These are phyloP conservation scores for Drosophila lutescens DNA, from an alignment of 2,888 invertebrate genomes.

Conservation along the genomic window DNA sequence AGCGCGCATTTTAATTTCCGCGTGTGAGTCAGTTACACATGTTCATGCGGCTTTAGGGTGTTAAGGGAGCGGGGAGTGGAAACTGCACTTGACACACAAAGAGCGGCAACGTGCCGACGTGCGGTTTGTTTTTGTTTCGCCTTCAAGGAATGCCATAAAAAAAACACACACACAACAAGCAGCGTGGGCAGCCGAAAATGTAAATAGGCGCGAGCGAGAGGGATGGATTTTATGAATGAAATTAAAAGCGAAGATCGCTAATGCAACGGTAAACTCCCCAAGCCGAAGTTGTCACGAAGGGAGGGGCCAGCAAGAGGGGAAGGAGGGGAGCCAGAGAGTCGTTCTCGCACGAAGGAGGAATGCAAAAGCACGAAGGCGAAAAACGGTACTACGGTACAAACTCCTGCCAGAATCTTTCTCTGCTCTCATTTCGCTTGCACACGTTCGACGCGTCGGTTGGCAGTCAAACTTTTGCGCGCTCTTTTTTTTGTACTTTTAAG, in stretches of 20 bases:
- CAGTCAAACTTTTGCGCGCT: conserved; percentile 32
- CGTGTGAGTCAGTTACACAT: conserved; percentile 21
- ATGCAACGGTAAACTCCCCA: conserved; percentile 20
- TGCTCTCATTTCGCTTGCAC: conserved; percentile 80
- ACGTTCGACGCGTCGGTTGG: conserved; percentile 79
- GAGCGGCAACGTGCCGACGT: conserved; percentile 44
- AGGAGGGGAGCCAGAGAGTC: not conserved
- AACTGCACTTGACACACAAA: conserved; percentile 71
- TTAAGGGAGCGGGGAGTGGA: conserved; percentile 1
- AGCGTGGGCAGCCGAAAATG: conserved; percentile 39
- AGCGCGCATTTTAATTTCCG: conserved; percentile 63
- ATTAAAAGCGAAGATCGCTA: conserved; percentile 63
- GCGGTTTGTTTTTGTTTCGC: conserved; percentile 33
- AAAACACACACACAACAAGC: conserved; percentile 12
- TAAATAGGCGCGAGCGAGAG: conserved; percentile 35
- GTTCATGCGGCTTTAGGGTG: not conserved
- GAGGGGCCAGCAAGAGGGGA: not conserved
- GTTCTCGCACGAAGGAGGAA: conserved; percentile 13
- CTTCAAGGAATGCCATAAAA: conserved; percentile 24
- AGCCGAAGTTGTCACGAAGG: conserved; percentile 18
- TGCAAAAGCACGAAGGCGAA: conserved; percentile 9
- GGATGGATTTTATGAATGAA: conserved; percentile 71
- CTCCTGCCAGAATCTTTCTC: conserved; percentile 22
- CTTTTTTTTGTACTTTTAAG: conserved; percentile 35
- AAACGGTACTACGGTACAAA: conserved; percentile 13